Base-by-base conservation (phyloP, 37 sponge, comb jelly and placozoan genomes). In the Spongilla lacustris region DNA sequence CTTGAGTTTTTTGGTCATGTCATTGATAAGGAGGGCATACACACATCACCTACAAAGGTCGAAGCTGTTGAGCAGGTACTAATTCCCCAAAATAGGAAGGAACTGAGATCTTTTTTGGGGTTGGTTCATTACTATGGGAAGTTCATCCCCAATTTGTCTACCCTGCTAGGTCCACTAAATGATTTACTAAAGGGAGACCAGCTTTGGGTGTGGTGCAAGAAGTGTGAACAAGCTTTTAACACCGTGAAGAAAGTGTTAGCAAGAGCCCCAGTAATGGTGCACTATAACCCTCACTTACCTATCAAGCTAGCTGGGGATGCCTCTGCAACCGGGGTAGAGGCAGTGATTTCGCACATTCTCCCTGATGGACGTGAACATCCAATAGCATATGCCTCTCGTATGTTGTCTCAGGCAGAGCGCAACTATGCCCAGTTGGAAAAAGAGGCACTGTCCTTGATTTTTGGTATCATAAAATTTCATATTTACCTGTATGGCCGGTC, bases 401-500 rank as follows among this genome's bases (percentile, higher is more conserved):
- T 70, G 1, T 31, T 80, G 67, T 66, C 81, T 17, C 13, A 31
- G 33, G 67, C 68, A 23, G 81, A 80, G 81, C 22, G 34, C 8
- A 80, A 80, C 33, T 80, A 80, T 80, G 69, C 81, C 24, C 78
- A 77, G 27, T 19, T 77, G 41, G 78, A 77, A 41, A 77, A 77
- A 28, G 78, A 77, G 49, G 78, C 78, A 4, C 29, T 77, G n/a
- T 24, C 78, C 29, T 17, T 49, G 1, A 49, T 50, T 41, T 77
- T 77, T 77, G 78, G 78, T 23, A 27, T 77, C 2, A 81, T 81
- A 28, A 34, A 71, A 29, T 58, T 89, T 29, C 90, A 93, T 73
- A n/a, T 29, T n/a, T 93, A 93, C 77, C 76, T 93, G 21, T 93
- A 77, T 87, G 94, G 90, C 24, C n/a, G 78, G 34, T 34, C 79